Evolutionary conservation across 2,888 invertebrate species (phyloP), one percentile per base, ranked within the genome.

Genomic region (Sesia bembeciformis): DNA sequence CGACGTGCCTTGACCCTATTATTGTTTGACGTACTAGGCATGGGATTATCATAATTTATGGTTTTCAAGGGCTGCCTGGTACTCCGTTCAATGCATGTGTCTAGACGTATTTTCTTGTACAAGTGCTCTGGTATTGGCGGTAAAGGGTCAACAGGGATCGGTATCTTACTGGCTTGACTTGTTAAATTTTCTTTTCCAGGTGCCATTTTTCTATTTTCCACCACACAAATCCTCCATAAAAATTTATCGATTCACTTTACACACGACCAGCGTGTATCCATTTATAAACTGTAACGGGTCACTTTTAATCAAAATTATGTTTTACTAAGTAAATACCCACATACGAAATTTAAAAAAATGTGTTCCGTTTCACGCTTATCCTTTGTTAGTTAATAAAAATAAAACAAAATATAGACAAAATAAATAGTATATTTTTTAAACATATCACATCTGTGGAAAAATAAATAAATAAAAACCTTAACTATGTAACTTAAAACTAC

Each of bases 401-500:
- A 7, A 50, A 42, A 8, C 7, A 23, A 42, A 6, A 42, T 42
- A 23, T 23, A 23, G 23, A 23, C 23, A 46, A 5, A 46, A 46
- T 46, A 46, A 46, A 54, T 51, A 40, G 40, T 49, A 8, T 52
- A 52, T 8, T 43, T 53, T 40, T 46, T 43, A 46, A 53, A 69
- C 72, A 68, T 81, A 84, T 84, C 84, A 86, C 81, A 84, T 76
- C 69, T 66, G 62, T 61, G 61, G 66, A 56, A 55, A 51, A 64
- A 69, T 70, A 66, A 81, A 83, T 84, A 84, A 82, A 84, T 84
- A 76, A 76, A 74, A 63, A 63, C 61, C 67, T 64, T 65, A 63
- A 53, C 54, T 58, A 68, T 46, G 61, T 75, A 80, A 66, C 74
- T 76, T 81, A 81, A 63, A 72, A 60, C 77, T 84, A 84, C 57